A percentile compares a stretch with the other conserved stretches of the same genome.
Evolutionary conservation across 1,140 invertebrate genomes (phyloP).

Genomic region (Aethina tumida): DNA sequence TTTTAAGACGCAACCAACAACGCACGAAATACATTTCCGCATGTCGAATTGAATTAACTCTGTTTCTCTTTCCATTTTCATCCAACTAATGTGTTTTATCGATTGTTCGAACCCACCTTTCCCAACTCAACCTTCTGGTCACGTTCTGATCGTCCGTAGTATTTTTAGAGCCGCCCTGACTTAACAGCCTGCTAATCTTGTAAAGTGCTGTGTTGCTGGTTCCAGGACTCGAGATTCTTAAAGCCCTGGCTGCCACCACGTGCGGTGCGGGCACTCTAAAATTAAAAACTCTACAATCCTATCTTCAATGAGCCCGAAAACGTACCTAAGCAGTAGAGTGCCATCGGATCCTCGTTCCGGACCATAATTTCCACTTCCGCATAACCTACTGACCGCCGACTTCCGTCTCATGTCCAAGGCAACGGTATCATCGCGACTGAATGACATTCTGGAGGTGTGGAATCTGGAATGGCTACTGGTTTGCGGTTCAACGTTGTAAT

Average conservation of each 20-base stretch:
- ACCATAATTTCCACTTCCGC: conserved; percentile 29
- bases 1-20: too few species aligned
- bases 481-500: too few species aligned
- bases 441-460: conserved; percentile 39
- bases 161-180: conserved; percentile 42
- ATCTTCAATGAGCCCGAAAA: background rate
- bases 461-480: conserved; percentile 22
- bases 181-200: conserved; percentile 56
- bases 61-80: too few species aligned
- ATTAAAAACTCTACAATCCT: conserved; percentile 12
- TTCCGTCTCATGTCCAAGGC: conserved; percentile 42
- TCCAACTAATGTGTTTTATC: too few species aligned
- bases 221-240: conserved; percentile 35
- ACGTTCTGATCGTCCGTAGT: conserved; percentile 40
- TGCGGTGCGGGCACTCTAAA: conserved; percentile 50
- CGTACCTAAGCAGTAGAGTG: conserved; percentile 37
- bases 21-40: too few species aligned
- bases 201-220: conserved; percentile 48
- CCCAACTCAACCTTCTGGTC: conserved; percentile 64
- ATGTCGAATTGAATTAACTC: too few species aligned
- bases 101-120: too few species aligned
- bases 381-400: conserved; percentile 46
- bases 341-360: conserved; percentile 33
- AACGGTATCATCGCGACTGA: conserved; percentile 41
- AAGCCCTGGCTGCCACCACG: conserved; percentile 43